Evolutionary conservation across 2,888 invertebrate genomes (phyloP), one percentile per base, ranked within the genome.

Genomic region (Pterobdella sp.): DNA sequence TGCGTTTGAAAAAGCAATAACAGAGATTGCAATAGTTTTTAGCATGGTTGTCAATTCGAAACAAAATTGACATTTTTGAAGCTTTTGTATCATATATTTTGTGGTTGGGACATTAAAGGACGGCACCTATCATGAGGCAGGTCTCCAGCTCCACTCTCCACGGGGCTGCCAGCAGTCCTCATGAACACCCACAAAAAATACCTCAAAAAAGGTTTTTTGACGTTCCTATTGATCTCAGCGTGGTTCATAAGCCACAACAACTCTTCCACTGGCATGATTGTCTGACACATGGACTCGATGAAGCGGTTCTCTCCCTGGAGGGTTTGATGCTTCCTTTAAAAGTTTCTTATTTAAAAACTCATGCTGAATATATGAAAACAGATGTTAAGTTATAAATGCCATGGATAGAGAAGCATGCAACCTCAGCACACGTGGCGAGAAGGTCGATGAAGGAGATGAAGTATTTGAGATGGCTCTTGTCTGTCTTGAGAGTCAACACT

Each of bases 51-150:
- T n/a, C n/a, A n/a, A n/a, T n/a, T n/a, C n/a, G n/a, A n/a, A n/a
- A n/a, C n/a, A n/a, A n/a, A n/a, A n/a, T 35, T 18, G 64, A 14
- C 7, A n/a, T 29, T 64, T 4, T 31, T 29, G 31, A 14, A 10
- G 31, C 14, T 31, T 4, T 64, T 64, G 64, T 64, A 10, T 31
- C n/a, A 10, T 64, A 14, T 7, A 14, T n/a, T 7, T 14, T 29
- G 64, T n/a, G 7, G 26, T 64, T 31, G 29, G 7, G 26, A 14
- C n/a, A 32, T 14, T n/a, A 31, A 3, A 77, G 18, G 7, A 42
- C 42, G 80, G 73, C 77, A 82, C 83, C 79, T 80, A 75, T 82
- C 82, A 70, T 83, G 83, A n/a, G 83, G 82, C 67, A 83, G 79
- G 75, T 83, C 83, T 29, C 82, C 81, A 1, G 81, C 81, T 10